Base-by-base conservation (phyloP, 2,888 invertebrate species). In the Campoplex capitator region DNA sequence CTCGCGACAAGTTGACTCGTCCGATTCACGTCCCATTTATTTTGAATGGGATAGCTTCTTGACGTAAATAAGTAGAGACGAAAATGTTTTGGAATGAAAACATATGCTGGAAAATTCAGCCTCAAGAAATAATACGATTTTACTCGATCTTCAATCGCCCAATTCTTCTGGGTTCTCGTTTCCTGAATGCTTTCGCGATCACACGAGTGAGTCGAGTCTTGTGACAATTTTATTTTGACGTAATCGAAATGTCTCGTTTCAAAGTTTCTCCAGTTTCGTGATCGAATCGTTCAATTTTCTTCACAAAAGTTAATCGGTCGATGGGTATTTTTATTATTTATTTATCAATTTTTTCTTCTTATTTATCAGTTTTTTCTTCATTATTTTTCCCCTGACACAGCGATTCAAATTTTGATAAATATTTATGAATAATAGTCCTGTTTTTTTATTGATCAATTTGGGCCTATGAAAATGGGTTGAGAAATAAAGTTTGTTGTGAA, bases 1-100 rank as follows among this genome's bases (percentile, higher is more conserved):
- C 23, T 42, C 38, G 56, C 35, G 58, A 73, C 23, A 45, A 45
- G 58, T 75, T 58, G 74, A 28, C 23, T 65, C 32, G 11, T 35
- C 35, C n/a, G 9, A 62, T 76, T 45, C n/a, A 65, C 76, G 35
- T n/a, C n/a, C n/a, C 76, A 77, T 65, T 77, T 51, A 65, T 32
- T 77, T 65, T 51, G 16, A 51, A 67, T 18, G 65, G 9, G 2
- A n/a, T 48, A 45, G 76, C 18, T 75, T 75, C 62, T 4, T 18
- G 62, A 62, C 45, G 9, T 6, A 13, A 42, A 18, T 45, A 42
- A 75, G 28, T 28, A 58, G 38, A 23, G 9, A 23, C 38, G 13
- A 8, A 13, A 54, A 58, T 45, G 23, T 56, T 13, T 58, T 28
- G 4, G 4, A 28, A 58, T 58, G 18, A 18, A 75, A 62, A 75